Evolutionary conservation across 2,113 vertebrate species (phyloP), one percentile per base, ranked within the genome.

Genomic region (Sphaerodactylus townsendi): DNA sequence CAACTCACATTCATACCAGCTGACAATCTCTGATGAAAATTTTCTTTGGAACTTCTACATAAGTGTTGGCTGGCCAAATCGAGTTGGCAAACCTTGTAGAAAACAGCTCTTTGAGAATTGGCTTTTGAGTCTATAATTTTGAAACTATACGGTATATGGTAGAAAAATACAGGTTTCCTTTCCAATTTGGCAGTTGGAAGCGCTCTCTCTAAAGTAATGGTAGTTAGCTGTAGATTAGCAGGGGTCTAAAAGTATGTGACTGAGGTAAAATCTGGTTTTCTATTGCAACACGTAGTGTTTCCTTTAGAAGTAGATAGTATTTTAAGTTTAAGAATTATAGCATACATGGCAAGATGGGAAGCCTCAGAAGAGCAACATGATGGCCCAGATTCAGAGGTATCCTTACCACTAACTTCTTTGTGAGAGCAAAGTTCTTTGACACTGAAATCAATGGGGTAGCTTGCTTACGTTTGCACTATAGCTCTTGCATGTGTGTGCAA

Each of bases 21-120:
- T 88, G 78, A 89, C 88, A 62, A 86, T 89, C 50, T 79, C 53
- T 3, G n/a, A 30, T 41, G 33, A 33, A 48, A 35, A 72, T 85
- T 95, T 94, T 81, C 92, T 93, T 93, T 95, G 94, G 91, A 94
- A 68, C 78, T 83, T 80, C 88, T 90, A 91, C 90, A 89, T 85
- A 89, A 90, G 82, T 83, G 85, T 39, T 74, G 23, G 83, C 85
- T 75, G 50, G 41, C 77, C 83, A 64, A 90, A 87, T 65, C 87
- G 50, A 87, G 77, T 75, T 94, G 92, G 89, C 93, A 93, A 86
- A 74, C 84, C 23, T 62, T 65, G 73, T 33, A 71, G 89, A 91
- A 87, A 80, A 81, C 48, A 74, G 82, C 87, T 90, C 92, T 48
- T 82, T 90, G 87, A 77, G 89, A 86, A 85, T 83, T 80, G 68